These are phyloP conservation scores for Torymus texanus DNA, from an alignment of 2,888 invertebrate genomes.

Conservation along the genomic window DNA sequence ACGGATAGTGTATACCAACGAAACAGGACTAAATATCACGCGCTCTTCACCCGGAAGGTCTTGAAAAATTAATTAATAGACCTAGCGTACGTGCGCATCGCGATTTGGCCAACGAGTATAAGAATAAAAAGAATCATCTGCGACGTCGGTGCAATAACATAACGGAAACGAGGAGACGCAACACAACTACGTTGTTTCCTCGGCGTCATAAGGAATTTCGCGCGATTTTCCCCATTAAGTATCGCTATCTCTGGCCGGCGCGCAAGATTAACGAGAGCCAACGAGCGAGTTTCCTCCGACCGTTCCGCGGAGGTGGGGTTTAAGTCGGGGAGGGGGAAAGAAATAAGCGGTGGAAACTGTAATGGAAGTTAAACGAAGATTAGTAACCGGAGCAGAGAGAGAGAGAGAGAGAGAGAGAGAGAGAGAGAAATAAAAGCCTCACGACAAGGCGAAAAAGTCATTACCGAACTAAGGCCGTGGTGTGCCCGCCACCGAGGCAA, in stretches of 20 bases:
- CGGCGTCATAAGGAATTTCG: conserved; percentile 46
- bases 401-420: background rate
- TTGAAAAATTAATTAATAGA: conserved; percentile 41
- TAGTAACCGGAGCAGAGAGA: conserved; percentile 38
- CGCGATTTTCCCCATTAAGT: conserved; percentile 50
- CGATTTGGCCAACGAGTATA: background rate
- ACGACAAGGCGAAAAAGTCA: conserved; percentile 49
- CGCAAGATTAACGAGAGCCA: conserved; percentile 50
- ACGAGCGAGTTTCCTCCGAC: conserved; percentile 27
- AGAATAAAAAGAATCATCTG: background rate
- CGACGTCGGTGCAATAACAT: conserved; percentile 20
- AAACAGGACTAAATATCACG: too few species aligned
- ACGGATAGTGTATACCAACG: too few species aligned
- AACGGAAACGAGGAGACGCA: conserved; percentile 21
- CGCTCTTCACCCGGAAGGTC: background rate
- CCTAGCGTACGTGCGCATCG: background rate
- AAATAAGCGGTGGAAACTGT: conserved; percentile 54
- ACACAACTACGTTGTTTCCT: conserved; percentile 26
- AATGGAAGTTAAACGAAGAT: conserved; percentile 58
- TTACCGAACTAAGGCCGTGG: conserved; percentile 38
- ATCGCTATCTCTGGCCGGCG: conserved; percentile 49
- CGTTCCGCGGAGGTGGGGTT: background rate
- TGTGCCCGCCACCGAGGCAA: conserved; percentile 6
- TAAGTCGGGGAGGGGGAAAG: conserved; percentile 6
- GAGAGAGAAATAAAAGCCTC: conserved; percentile 25